Base-by-base conservation (phyloP, 2,797 vertebrate species). In the Knipowitschia caucasica region DNA sequence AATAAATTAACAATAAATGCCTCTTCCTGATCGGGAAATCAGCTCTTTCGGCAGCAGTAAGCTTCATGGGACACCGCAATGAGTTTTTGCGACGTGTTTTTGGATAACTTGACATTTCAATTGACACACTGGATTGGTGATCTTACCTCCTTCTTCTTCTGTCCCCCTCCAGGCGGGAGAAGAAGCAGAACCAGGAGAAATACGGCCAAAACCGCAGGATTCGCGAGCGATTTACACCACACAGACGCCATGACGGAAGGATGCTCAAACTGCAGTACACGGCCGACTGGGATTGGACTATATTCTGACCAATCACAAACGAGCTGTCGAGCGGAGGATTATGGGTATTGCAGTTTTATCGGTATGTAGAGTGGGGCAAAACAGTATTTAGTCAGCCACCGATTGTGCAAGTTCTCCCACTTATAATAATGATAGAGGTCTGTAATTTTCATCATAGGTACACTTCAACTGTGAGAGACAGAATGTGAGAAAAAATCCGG, bases 111-210 rank as follows among this genome's bases (percentile, higher is more conserved):
- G 9, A 1, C 10, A 8, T 33, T 11, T n/a, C 6, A 26, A 8
- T 2, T 3, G 1, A 2, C n/a, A 54, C 38, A 31, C 1, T 3
- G 4, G 0, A 27, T 20, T 15, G 4, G 18, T 2, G 2, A 2
- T 1, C 12, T 23, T 90, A 92, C 90, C 91, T 92, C 91, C 53
- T 92, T 92, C 54, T 92, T 92, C 79, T 91, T 92, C 46, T 92
- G 91, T 30, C 89, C 85, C 70, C 86, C 90, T 26, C 89, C 91
- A 10, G 70, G 71, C 4, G 89, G 86, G 50, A 88, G 69, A 65
- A 83, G 89, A 43, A 89, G 59, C 53, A 86, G 26, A 44, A 91
- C 60, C 4, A 91, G 52, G 5, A 89, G 31, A 39, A 90, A 71
- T 49, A 82, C 46, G 18, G 50, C 64, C 25, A 81, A 51, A 0